phyloP scores from a whole-genome alignment of 2,113 vertebrate genomes.

The Saccopteryx leptura region DNA sequence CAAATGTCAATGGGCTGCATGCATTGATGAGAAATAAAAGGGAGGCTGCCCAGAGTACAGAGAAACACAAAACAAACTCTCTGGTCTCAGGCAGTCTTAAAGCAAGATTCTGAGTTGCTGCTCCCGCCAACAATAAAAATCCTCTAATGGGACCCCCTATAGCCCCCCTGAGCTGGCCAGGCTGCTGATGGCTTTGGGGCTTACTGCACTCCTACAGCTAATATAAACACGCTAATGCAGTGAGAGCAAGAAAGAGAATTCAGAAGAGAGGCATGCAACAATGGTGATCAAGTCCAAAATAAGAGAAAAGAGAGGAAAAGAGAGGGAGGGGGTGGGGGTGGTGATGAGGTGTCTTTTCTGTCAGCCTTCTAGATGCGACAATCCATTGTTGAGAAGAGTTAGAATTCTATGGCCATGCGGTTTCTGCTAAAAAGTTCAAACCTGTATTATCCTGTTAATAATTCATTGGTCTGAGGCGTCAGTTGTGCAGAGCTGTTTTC shows the following conservation, averaged over 20 bases:
- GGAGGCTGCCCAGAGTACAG: background rate
- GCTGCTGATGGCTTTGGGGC: background rate
- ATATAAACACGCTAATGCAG: background rate
- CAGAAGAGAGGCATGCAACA: background rate
- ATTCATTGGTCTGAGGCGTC: background rate
- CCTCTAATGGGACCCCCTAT: background rate
- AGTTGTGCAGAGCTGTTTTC: background rate
- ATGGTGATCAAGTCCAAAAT: background rate
- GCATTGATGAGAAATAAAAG: background rate
- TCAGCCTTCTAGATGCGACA: background rate
- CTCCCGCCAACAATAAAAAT: background rate
- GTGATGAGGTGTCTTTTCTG: background rate
- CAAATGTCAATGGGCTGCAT: background rate
- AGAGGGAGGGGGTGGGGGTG: background rate
- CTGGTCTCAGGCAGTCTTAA: background rate
- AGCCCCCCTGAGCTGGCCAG: background rate
- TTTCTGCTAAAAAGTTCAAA: background rate
- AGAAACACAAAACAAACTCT: background rate
- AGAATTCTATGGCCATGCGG: background rate
- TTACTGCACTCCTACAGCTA: conserved; percentile 26
- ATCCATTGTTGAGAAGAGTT: background rate
- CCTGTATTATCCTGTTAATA: conserved; percentile 1
- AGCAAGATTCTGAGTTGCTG: background rate
- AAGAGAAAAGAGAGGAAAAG: background rate
- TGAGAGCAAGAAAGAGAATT: background rate